Percentiles rank a stretch among this genome's conserved stretches.
Conservation (phyloP, 2,797 vertebrate species). For the Spinus olivaceus region DNA sequence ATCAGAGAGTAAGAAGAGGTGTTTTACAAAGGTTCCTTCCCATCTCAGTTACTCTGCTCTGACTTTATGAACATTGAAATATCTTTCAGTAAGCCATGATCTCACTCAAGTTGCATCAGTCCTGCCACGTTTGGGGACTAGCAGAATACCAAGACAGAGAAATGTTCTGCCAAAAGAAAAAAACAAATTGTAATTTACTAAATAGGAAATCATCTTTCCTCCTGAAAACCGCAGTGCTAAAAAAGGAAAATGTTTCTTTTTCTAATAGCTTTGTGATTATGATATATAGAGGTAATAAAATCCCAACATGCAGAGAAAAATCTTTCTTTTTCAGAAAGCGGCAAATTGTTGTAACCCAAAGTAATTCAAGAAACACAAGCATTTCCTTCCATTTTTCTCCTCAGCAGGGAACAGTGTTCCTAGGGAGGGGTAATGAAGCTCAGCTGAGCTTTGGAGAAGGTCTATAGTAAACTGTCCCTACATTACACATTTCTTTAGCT, state of each 20-base stretch:
- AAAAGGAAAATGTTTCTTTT: conserved; percentile 26
- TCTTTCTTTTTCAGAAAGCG: neutral
- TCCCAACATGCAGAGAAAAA: neutral
- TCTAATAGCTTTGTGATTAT: conserved; percentile 23
- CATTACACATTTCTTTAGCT: neutral
- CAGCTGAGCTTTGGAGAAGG: conserved; percentile 19
- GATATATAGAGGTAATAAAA: conserved; percentile 50
- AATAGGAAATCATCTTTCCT: conserved; percentile 40
- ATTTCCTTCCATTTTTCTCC: conserved; percentile 47
- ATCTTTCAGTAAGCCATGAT: neutral
- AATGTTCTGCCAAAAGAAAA: neutral
- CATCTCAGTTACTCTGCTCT: neutral
- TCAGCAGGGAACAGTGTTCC: conserved; percentile 2
- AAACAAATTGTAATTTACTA: neutral
- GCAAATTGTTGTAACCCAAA: conserved; percentile 27
- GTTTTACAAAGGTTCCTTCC: neutral
- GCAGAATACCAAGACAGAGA: neutral
- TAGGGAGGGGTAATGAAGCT: conserved; percentile 14
- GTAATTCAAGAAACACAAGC: conserved; percentile 40
- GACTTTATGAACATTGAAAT: neutral
- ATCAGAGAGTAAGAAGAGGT: neutral
- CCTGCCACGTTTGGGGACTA: neutral
- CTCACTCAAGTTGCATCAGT: neutral
- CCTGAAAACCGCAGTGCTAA: neutral
- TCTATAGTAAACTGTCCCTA: neutral